Evolutionary conservation across 2,797 vertebrate species (phyloP).

Genomic region (Manis javanica): DNA sequence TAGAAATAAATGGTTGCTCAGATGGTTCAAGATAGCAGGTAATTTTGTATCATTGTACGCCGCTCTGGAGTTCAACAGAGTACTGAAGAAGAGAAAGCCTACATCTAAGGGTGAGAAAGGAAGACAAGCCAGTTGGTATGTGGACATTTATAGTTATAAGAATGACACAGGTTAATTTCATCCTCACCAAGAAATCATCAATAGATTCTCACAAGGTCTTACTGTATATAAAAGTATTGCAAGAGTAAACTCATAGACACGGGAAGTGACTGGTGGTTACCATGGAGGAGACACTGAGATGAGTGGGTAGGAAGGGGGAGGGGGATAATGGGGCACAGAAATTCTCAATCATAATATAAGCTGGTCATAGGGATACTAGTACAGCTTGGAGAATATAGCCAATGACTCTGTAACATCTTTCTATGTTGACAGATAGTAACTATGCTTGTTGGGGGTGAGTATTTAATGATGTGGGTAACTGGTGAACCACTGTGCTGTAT

Average conservation of each 20-base stretch:
- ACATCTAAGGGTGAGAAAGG: not conserved
- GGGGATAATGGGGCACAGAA: no score
- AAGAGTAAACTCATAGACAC: not conserved
- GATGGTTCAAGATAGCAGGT: slow-evolving; percentile 51
- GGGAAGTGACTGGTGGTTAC: no score
- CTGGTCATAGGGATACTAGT: no score
- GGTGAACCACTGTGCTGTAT: no score
- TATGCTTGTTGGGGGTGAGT: no score
- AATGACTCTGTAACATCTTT: no score
- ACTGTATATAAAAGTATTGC: slow-evolving; percentile 21
- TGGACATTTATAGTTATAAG: slow-evolving; percentile 47
- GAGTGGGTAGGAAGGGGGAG: no score
- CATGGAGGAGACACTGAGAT: no score
- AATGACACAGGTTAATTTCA: slow-evolving; percentile 63
- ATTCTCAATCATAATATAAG: no score
- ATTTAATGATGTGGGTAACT: no score
- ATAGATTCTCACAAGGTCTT: slow-evolving; percentile 57
- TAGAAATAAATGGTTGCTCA: slow-evolving; percentile 62
- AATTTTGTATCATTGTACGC: slow-evolving; percentile 62
- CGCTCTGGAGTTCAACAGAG: slow-evolving; percentile 43
- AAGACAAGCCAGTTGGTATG: not conserved
- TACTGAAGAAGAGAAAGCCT: slow-evolving; percentile 53
- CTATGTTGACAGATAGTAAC: no score
- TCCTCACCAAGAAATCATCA: slow-evolving; percentile 47
- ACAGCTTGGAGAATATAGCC: no score